Conservation (phyloP, 1,140 invertebrate species). For the Brachionus paranguensis region DNA sequence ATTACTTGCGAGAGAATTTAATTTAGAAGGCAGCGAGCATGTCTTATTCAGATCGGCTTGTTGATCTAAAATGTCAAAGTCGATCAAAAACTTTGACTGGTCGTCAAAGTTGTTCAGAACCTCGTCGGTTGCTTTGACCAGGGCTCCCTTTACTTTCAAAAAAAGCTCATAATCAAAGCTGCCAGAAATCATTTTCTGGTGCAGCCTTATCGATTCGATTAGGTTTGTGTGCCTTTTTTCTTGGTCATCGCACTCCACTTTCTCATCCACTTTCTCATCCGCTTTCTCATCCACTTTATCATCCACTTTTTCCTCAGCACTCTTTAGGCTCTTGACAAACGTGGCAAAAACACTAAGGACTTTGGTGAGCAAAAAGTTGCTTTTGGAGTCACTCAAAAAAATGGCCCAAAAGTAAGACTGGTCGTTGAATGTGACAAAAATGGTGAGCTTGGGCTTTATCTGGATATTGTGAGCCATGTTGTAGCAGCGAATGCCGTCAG, state of each 20-base stretch:
- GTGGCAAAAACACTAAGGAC: not conserved
- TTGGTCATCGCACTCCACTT: too few species aligned
- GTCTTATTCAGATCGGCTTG: not conserved
- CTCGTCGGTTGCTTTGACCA: conserved; percentile 22
- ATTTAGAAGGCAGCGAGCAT: not conserved
- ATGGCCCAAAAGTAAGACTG: conserved; percentile 11
- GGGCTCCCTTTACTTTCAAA: not conserved
- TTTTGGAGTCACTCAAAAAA: conserved; percentile 7
- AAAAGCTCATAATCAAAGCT: not conserved
- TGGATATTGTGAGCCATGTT: conserved; percentile 32
- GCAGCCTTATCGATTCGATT: not conserved
- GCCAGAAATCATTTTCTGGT: not conserved
- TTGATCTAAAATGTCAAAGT: not conserved
- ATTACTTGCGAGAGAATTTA: not conserved
- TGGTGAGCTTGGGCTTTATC: conserved; percentile 25
- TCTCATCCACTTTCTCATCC: too few species aligned
- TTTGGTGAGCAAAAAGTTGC: not conserved
- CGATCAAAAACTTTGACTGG: conserved; percentile 23
- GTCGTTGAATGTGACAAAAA: not conserved
- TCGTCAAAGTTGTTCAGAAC: conserved; percentile 20
- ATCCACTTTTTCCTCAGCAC: not conserved
- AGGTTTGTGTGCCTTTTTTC: not conserved
- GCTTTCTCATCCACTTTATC: too few species aligned
- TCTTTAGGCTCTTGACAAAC: not conserved
- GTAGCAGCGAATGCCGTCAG: conserved; percentile 10